Evolutionary conservation across 2,113 vertebrate genomes (phyloP).

Genomic region (Archilochus colubris): DNA sequence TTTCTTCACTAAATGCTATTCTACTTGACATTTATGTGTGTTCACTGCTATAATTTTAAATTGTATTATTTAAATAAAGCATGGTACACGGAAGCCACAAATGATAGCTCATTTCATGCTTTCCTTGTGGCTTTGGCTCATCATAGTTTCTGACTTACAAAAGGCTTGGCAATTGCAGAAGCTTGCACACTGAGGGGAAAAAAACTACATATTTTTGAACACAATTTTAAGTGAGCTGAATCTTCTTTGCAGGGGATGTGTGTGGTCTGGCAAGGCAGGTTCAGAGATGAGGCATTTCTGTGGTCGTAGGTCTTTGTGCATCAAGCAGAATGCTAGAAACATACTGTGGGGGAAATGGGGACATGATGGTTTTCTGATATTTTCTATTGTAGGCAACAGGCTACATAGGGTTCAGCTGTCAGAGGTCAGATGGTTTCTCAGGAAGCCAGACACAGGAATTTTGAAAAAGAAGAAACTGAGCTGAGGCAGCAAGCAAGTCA

Average conservation of each 20-base stretch:
- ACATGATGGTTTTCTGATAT: neutral
- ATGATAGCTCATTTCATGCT: neutral
- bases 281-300: neutral
- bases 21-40: neutral
- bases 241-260: neutral
- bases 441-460: neutral
- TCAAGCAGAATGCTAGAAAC: neutral
- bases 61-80: neutral
- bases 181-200: neutral
- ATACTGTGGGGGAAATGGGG: neutral
- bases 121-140: constrained; percentile 5
- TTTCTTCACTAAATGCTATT: constrained; percentile 27
- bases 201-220: neutral
- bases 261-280: neutral
- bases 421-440: neutral
- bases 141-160: neutral
- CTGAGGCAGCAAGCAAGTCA: neutral
- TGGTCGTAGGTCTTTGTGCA: neutral
- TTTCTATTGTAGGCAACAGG: neutral
- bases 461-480: neutral
- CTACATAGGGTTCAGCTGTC: neutral
- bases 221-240: neutral
- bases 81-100: neutral
- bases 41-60: neutral
- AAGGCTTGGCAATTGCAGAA: neutral